These are phyloP conservation scores for Oreohelix idahoensis DNA, from an alignment of 1,140 invertebrate species.

Conservation along the genomic window DNA sequence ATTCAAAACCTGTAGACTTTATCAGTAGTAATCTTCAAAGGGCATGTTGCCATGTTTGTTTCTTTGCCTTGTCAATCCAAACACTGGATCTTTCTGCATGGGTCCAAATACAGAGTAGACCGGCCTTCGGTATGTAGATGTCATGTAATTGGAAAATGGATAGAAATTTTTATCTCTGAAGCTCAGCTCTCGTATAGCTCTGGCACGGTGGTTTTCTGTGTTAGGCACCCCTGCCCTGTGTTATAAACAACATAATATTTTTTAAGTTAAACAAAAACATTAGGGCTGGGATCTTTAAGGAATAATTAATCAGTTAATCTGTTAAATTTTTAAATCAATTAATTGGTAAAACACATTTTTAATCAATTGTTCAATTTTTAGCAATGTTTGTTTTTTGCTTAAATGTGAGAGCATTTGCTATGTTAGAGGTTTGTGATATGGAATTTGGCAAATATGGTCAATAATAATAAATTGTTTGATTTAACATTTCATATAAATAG, in stretches of 20 bases:
- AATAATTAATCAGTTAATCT: too few relatives aligned
- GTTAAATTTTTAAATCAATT: too few relatives aligned
- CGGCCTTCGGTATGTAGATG: slow-evolving; percentile 65
- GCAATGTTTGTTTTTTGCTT: too few relatives aligned
- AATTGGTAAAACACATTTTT: too few relatives aligned
- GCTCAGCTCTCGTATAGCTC: slow-evolving; percentile 60
- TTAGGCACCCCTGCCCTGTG: slow-evolving; percentile 51
- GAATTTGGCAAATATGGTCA: too few relatives aligned
- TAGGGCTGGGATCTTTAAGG: too few relatives aligned
- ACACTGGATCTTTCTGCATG: slow-evolving; percentile 59
- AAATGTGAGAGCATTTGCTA: too few relatives aligned
- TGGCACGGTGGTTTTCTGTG: slow-evolving; percentile 60
- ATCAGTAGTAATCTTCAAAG: slow-evolving; percentile 70
- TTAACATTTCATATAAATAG: too few relatives aligned
- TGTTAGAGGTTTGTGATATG: too few relatives aligned
- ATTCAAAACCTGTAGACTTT: background rate
- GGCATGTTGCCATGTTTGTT: slow-evolving; percentile 69
- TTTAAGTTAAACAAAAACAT: too few relatives aligned
- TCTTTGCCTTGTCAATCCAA: slow-evolving; percentile 68
- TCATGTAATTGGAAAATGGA: slow-evolving; percentile 68
- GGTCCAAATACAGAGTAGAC: slow-evolving; percentile 67
- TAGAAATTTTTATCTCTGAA: slow-evolving; percentile 64
- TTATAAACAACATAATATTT: background rate
- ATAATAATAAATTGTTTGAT: too few relatives aligned
- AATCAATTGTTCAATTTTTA: too few relatives aligned